Conservation (phyloP, 2,888 invertebrate species). For the Rhaphigaster nebulosa region DNA sequence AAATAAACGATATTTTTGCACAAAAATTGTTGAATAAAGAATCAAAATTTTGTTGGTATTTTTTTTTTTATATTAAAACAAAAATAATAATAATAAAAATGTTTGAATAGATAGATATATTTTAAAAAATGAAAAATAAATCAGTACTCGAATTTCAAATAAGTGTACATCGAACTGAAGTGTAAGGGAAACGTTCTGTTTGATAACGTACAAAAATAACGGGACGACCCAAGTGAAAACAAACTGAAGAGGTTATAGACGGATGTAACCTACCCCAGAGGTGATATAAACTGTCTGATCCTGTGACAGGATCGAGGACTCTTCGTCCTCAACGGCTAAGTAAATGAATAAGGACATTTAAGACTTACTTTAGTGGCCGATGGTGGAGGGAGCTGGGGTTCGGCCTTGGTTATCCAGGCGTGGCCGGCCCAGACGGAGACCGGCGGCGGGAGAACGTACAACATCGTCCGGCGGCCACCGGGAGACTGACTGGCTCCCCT, state of each 20-base stretch:
- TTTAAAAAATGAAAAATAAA: too few species aligned
- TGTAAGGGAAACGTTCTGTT: not conserved
- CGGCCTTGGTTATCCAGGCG: constrained; percentile 53
- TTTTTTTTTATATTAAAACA: too few species aligned
- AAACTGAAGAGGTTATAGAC: constrained; percentile 19
- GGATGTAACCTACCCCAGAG: not conserved
- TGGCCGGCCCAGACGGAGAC: constrained; percentile 61
- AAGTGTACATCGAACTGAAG: not conserved
- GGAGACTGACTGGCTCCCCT: constrained; percentile 50
- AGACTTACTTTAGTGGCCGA: constrained; percentile 1
- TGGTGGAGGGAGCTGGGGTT: constrained; percentile 26
- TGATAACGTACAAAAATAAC: constrained; percentile 22
- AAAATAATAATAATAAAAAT: too few species aligned
- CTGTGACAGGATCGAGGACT: not conserved
- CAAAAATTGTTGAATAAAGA: too few species aligned
- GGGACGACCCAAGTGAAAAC: constrained; percentile 1
- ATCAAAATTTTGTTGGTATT: too few species aligned
- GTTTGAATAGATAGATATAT: too few species aligned
- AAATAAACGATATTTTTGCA: not conserved
- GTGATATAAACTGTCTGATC: not conserved
- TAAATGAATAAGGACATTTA: not conserved
- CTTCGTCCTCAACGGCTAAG: not conserved
- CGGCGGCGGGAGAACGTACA: constrained; percentile 72
- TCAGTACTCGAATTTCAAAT: not conserved
- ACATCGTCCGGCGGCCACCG: constrained; percentile 67